Base-by-base conservation (phyloP, 2,113 vertebrate species). In the Brachyhypopomus gauderio region DNA sequence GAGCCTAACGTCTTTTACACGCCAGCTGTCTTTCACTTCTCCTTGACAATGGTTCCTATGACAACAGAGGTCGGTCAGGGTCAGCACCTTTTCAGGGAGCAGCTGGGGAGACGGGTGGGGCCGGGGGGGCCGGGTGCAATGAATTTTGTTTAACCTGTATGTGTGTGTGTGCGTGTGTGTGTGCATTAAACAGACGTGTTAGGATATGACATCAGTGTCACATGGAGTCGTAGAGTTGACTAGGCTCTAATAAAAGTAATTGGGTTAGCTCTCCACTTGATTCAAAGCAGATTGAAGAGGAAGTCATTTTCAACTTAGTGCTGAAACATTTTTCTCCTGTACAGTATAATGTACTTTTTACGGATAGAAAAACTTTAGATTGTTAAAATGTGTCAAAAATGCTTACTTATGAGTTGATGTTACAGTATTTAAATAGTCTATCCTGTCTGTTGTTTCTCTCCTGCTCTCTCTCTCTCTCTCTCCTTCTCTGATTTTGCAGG, bases 401-500 rank as follows among this genome's bases (percentile, higher is more conserved):
- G 8, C 58, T 60, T 20, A n/a, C 3, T 60, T 60, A n/a, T 75
- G 22, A 22, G 69, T 81, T 77, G 25, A 45, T 86, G 79, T 84
- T 81, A 70, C 79, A 78, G 89, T 52, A 84, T 87, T 89, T 81
- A 90, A 22, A 84, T 52, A 1, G 45, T 86, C 79, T 48, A 75
- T 79, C 36, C 80, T 78, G 84, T 88, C 3, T 75, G 7, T 14
- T 36, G 6, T 27, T 23, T 25, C 16, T 59, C 52, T 48, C 25
- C 83, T 87, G 72, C 60, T 83, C 72, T 55, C 84, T 90, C 20
- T 38, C 22, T 30, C 45, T 77, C 38, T 70, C 17, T 59, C 5
- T 71, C 12, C 60, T 16, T 75, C 64, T 86, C 22, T 69, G 19
- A 77, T 41, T 76, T 36, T 77, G 79, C 94, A 99, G 98, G 89